Evolutionary conservation across 2,113 vertebrate species (phyloP).

Genomic region (Scortum barcoo): DNA sequence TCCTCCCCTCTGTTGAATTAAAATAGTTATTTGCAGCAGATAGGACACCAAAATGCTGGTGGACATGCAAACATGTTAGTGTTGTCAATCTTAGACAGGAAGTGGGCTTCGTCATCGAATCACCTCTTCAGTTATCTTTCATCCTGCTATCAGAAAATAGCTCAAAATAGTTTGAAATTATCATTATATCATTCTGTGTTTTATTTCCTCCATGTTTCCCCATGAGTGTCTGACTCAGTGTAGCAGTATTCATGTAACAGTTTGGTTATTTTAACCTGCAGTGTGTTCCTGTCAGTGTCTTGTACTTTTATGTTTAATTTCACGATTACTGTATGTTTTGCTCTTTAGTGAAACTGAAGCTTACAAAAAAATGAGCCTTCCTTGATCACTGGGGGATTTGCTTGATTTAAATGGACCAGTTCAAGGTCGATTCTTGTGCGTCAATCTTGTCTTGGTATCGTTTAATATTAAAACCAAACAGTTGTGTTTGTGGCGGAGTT

Average conservation of each 20-base stretch:
- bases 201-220: not conserved
- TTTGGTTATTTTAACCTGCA: not conserved
- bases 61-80: not conserved
- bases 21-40: conserved; percentile 18
- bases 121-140: not conserved
- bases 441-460: conserved; percentile 5
- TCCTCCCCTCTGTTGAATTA: conserved; percentile 26
- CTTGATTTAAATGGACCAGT: not conserved
- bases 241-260: not conserved
- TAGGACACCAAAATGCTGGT: conserved; percentile 8
- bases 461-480: conserved; percentile 14
- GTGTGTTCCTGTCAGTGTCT: not conserved
- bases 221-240: not conserved
- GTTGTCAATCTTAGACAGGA: not conserved
- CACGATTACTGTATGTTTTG: not conserved
- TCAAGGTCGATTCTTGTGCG: not conserved
- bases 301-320: not conserved
- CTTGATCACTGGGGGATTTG: not conserved
- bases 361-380: too few relatives aligned
- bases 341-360: not conserved
- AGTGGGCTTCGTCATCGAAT: not conserved
- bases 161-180: too few relatives aligned
- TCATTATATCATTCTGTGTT: not conserved
- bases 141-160: not conserved
- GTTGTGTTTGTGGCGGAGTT: not conserved